Evolutionary conservation across 1,140 invertebrate species (phyloP).

Genomic region (Zaprionus capensis): DNA sequence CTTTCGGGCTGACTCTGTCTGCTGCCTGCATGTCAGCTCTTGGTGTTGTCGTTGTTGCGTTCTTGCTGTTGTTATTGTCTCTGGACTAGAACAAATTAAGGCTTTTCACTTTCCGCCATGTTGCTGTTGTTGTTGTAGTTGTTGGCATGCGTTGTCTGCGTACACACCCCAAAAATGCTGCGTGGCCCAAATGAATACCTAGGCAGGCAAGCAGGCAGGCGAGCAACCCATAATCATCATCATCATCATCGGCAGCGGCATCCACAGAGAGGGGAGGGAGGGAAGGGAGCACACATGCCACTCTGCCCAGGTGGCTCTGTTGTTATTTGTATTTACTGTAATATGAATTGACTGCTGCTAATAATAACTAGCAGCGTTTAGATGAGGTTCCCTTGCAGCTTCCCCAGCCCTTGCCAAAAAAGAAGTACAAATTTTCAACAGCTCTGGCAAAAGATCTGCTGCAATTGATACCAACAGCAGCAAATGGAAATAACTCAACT

Average conservation of each 20-base stretch:
- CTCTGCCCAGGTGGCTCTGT: slow-evolving; percentile 48
- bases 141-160: slow-evolving; percentile 28
- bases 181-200: slow-evolving; percentile 76
- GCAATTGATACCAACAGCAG: slow-evolving; percentile 62
- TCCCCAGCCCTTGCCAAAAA: slow-evolving; percentile 8
- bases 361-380: slow-evolving; percentile 74
- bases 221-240: slow-evolving; percentile 77
- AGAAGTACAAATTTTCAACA: slow-evolving; percentile 55
- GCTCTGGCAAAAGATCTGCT: slow-evolving; percentile 54
- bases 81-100: slow-evolving; percentile 67
- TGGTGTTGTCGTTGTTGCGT: slow-evolving; percentile 1
- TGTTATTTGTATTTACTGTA: slow-evolving; percentile 76
- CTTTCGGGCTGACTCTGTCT: not conserved
- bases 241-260: slow-evolving; percentile 51
- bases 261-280: not conserved
- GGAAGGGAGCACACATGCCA: not conserved
- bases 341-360: slow-evolving; percentile 77
- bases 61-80: slow-evolving; percentile 26
- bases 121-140: slow-evolving; percentile 32
- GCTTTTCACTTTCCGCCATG: slow-evolving; percentile 71
- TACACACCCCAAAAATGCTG: slow-evolving; percentile 50
- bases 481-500: slow-evolving; percentile 73
- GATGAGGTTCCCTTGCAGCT: slow-evolving; percentile 11
- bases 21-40: not conserved
- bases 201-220: slow-evolving; percentile 30